Base-by-base conservation (phyloP, 2,888 invertebrate species). In the Lasioglossum calceatum region DNA sequence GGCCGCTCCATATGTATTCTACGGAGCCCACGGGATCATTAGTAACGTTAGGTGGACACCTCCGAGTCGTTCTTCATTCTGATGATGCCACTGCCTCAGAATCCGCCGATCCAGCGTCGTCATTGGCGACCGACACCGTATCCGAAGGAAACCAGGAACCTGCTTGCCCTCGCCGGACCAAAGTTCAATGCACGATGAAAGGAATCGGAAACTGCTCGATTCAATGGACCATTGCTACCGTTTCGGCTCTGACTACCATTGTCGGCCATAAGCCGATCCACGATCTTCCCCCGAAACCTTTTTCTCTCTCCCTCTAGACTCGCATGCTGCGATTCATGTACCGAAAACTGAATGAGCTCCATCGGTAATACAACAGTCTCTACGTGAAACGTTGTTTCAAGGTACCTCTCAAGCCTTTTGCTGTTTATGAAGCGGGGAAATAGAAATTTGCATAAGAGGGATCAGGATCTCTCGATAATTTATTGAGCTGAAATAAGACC, bases 41-140 rank as follows among this genome's bases (percentile, higher is more conserved):
- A 95, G 95, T 95, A 95, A 95, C 94, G 93, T 94, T 93, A 93
- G 94, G 93, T 94, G 95, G 94, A 94, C 94, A 95, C 92, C 92
- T 91, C 93, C 91, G 92, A 92, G 93, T 94, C 95, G 95, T 95
- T 94, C 95, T 94, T 95, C 95, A 94, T 94, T 93, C 94, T 93
- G 94, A 93, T 93, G 92, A 93, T 94, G 93, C 93, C 92, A 93
- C 92, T 84, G 89, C 90, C 87, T 89, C 90, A 89, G 91, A 91
- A 93, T 92, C 90, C 89, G 85, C 91, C 88, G 90, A 91, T 92
- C 90, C 88, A 64, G 85, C 89, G 84, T 87, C 89, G 90, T 92
- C 92, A 92, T 92, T 90, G 92, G 91, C 89, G 88, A 88, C 87
- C 89, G 84, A 83, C 81, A 84, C 79, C 85, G 61, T 86, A 84